Evolutionary conservation across 2,113 vertebrate species (phyloP), one percentile per base, ranked within the genome.

Genomic region (Hippocampus guttulatus): DNA sequence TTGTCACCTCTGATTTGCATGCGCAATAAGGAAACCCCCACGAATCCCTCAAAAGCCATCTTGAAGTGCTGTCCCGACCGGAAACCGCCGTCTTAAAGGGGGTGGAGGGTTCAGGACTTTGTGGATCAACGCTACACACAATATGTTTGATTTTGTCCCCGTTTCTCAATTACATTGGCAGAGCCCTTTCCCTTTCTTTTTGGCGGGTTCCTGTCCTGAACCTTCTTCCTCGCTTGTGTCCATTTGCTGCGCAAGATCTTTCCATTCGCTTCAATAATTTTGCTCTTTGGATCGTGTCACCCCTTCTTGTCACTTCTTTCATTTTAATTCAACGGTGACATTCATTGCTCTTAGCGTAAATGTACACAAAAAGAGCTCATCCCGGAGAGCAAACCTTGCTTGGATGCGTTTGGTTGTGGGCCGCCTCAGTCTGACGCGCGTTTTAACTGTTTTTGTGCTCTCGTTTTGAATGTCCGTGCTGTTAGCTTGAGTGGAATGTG

Each of bases 351-450:
- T 47, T 47, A 16, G 45, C 30, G 30, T 6, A 38, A 38, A 38
- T 6, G 2, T 16, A 16, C 43, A 15, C 15, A 15, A 47, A 47
- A 33, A 60, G 66, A 69, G 45, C 69, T 73, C 58, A 47, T 85
- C 87, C 79, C 81, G 83, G 79, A 82, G 85, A 87, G 87, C 85
- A 90, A 88, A 87, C 81, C 77, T 86, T 74, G 72, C 65, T 8
- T 78, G 71, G 68, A 68, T 83, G 18, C 20, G 16, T 51, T 18
- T 23, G 52, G 52, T 54, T n/a, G 21, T 3, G 52, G n/a, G 21
- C 52, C 21, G n/a, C 52, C 21, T 55, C n/a, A 8, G 52, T 23
- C 8, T 55, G 52, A 10, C 10, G 21, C 21, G 21, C n/a, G 76
- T 80, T 70, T 76, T 66, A 33, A 33, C 69, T 69, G 64, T 74